phyloP scores from a whole-genome alignment of 2,888 invertebrate genomes.

The Alcis repandata region DNA sequence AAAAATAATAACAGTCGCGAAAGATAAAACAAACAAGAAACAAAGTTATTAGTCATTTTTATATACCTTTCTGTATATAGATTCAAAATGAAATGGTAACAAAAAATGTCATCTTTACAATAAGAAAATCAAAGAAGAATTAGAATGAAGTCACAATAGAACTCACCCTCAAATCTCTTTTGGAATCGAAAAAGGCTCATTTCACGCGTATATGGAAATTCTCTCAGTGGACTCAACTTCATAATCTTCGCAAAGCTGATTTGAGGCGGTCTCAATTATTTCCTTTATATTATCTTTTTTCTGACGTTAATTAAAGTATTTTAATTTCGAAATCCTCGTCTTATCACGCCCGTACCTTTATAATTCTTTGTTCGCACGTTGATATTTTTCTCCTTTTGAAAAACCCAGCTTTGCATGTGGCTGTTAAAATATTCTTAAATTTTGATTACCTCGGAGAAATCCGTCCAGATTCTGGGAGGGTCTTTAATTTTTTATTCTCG shows the following conservation, averaged over 20 bases:
- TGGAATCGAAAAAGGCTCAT: slow-evolving; percentile 63
- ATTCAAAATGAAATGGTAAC: slow-evolving; percentile 18
- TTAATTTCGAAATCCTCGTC: slow-evolving; percentile 62
- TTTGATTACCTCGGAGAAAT: slow-evolving; percentile 81
- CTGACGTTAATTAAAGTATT: slow-evolving; percentile 74
- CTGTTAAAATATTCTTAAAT: slow-evolving; percentile 77
- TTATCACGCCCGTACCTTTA: slow-evolving; percentile 52
- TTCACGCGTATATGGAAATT: slow-evolving; percentile 67
- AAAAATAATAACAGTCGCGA: not conserved
- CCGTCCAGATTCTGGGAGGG: slow-evolving; percentile 68
- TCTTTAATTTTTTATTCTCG: slow-evolving; percentile 76
- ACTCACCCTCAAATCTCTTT: slow-evolving; percentile 58
- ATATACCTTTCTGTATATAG: slow-evolving; percentile 1
- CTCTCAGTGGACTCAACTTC: slow-evolving; percentile 56
- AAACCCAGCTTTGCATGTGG: slow-evolving; percentile 72
- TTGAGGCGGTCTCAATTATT: slow-evolving; percentile 60
- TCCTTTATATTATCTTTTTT: slow-evolving; percentile 59
- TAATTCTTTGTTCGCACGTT: slow-evolving; percentile 69
- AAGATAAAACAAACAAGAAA: not conserved
- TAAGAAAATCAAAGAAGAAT: slow-evolving; percentile 63
- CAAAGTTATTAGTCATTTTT: slow-evolving; percentile 14
- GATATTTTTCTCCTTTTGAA: slow-evolving; percentile 58
- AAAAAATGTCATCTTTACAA: slow-evolving; percentile 58
- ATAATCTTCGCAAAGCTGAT: slow-evolving; percentile 64
- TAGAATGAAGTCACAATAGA: slow-evolving; percentile 62